Evolutionary conservation across 2,113 vertebrate species (phyloP).

Genomic region (Benitochromis conjunctus): DNA sequence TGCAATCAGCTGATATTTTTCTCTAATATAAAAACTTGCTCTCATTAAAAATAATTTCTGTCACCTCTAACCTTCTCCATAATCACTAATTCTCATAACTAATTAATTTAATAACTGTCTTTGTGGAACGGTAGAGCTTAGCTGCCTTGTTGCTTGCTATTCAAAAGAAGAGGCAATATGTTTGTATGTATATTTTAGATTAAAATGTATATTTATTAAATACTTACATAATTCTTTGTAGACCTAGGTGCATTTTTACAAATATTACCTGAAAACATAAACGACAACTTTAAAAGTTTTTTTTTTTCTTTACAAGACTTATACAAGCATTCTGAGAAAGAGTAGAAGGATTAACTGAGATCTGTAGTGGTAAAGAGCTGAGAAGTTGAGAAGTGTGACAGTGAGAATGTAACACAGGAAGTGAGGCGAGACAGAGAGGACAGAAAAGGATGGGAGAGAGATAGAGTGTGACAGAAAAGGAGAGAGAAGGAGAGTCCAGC

Average conservation of each 20-base stretch:
- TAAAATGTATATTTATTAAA: not conserved
- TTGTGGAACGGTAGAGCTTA: fast-evolving
- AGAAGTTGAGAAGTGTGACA: not conserved
- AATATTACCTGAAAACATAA: not conserved
- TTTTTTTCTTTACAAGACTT: not conserved
- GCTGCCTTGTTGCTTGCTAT: not conserved
- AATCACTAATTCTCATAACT: not conserved
- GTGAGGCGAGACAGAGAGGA: not conserved
- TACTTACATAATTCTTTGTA: not conserved
- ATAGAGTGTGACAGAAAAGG: slow-evolving; percentile 61
- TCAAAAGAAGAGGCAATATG: not conserved
- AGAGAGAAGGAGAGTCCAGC: slow-evolving; percentile 72
- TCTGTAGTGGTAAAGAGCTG: not conserved
- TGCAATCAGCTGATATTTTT: not conserved
- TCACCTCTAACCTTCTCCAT: not conserved
- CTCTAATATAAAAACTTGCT: not conserved
- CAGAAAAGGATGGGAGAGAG: slow-evolving; percentile 13
- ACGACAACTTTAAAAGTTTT: not conserved
- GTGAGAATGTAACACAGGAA: not conserved
- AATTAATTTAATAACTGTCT: not conserved
- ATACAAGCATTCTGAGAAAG: not conserved
- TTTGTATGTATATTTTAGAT: not conserved
- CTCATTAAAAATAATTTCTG: not conserved
- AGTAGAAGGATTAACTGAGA: not conserved
- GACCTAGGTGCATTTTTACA: not conserved